A percentile compares a stretch with the other conserved stretches of the same genome.
phyloP scores from a whole-genome alignment of 2,888 invertebrate species.

The Caenorhabditis plicata region DNA sequence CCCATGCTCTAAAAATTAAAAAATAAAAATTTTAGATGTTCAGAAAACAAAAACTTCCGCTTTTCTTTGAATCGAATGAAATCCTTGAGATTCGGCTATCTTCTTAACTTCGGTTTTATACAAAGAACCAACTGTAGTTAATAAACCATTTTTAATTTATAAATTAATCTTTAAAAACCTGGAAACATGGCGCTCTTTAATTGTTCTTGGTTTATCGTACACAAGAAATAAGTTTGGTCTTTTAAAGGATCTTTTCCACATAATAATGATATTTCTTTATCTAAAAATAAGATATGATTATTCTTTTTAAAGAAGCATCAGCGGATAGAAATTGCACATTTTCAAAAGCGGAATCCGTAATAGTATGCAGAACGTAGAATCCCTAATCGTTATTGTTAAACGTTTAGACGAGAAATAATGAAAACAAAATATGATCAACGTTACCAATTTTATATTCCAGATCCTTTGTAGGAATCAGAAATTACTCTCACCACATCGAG shows the following conservation, averaged over 20 bases:
- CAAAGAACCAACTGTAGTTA: slow-evolving; percentile 78
- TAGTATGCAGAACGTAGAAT: too few species aligned
- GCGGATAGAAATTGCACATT: too few species aligned
- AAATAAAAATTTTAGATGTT: neutral
- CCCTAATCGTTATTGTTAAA: too few species aligned
- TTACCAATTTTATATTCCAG: too few species aligned
- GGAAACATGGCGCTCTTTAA: slow-evolving; percentile 81
- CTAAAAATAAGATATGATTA: neutral
- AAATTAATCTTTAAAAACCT: too few species aligned
- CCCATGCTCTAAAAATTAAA: slow-evolving; percentile 71
- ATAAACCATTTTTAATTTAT: too few species aligned
- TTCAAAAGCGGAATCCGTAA: too few species aligned
- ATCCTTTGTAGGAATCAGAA: too few species aligned
- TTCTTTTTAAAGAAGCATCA: too few species aligned
- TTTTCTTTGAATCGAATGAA: slow-evolving; percentile 46
- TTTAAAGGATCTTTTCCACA: slow-evolving; percentile 70
- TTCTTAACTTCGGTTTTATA: slow-evolving; percentile 79
- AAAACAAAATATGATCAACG: too few species aligned
- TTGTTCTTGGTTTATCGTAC: slow-evolving; percentile 79
- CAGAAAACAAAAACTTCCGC: slow-evolving; percentile 40
- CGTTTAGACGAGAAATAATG: too few species aligned
- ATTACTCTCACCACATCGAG: too few species aligned
- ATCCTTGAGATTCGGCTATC: slow-evolving; percentile 51
- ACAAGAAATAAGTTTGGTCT: slow-evolving; percentile 93
- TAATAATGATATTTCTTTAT: slow-evolving; percentile 17